Conservation (phyloP, 2,888 invertebrate genomes). For the Pyrgus malvae region DNA sequence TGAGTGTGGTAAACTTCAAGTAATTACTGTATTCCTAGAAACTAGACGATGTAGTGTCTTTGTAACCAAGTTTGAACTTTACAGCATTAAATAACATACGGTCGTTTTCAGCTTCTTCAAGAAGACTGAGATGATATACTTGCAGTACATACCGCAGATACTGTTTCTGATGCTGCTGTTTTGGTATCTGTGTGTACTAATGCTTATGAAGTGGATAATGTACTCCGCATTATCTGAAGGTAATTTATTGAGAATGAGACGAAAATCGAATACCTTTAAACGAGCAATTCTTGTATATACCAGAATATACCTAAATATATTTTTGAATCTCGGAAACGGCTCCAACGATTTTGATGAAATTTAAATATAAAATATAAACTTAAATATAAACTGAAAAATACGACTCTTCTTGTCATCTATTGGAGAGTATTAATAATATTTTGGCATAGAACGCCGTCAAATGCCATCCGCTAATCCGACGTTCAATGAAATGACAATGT, state of each 20-base stretch:
- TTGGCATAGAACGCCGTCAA: too few species aligned
- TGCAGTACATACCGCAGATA: conserved; percentile 87
- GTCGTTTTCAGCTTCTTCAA: conserved; percentile 69
- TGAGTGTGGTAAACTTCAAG: conserved; percentile 84
- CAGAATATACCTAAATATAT: too few species aligned
- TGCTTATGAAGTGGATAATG: conserved; percentile 87
- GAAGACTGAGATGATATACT: conserved; percentile 71
- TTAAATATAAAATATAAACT: too few species aligned
- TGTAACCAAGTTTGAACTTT: conserved; percentile 30
- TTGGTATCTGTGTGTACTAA: conserved; percentile 84
- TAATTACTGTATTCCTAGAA: conserved; percentile 81
- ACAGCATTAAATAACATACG: conserved; percentile 26
- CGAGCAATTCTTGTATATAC: too few species aligned
- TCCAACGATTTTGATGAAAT: too few species aligned
- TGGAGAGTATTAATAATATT: too few species aligned
- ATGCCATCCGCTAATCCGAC: too few species aligned
- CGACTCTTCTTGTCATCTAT: too few species aligned
- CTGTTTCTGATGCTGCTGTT: conserved; percentile 85
- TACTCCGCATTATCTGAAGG: conserved; percentile 71
- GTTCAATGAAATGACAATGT: too few species aligned
- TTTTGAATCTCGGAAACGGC: too few species aligned
- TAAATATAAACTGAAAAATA: too few species aligned
- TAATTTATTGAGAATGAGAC: too few species aligned
- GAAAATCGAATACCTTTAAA: background rate
- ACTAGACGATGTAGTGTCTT: conserved; percentile 51